Conservation (phyloP, 2,888 invertebrate species). For the Sarcophaga caerulescens region DNA sequence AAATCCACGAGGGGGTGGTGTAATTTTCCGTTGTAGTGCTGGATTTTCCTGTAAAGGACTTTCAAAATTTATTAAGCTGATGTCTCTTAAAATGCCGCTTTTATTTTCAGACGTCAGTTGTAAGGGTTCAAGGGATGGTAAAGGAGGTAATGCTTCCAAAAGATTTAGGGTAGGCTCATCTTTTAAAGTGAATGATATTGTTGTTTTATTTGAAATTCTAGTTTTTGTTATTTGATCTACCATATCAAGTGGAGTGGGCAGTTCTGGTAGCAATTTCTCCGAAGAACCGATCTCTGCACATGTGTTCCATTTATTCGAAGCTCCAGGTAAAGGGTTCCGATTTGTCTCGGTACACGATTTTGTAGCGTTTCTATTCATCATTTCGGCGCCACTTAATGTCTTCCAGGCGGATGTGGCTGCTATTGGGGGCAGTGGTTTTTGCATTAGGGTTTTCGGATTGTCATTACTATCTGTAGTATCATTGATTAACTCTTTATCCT, state of each 20-base stretch:
- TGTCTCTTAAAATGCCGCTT: constrained; percentile 64
- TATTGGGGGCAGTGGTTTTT: constrained; percentile 17
- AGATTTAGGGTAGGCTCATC: constrained; percentile 72
- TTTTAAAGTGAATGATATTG: constrained; percentile 68
- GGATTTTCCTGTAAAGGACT: constrained; percentile 77
- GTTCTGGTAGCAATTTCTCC: constrained; percentile 61
- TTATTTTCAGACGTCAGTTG: constrained; percentile 64
- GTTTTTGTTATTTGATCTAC: constrained; percentile 11
- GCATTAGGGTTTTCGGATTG: background rate
- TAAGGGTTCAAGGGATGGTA: constrained; percentile 75
- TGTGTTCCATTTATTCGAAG: constrained; percentile 25
- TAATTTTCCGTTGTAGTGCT: constrained; percentile 71
- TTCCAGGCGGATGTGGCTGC: constrained; percentile 69
- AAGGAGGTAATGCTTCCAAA: constrained; percentile 73
- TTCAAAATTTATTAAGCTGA: constrained; percentile 80
- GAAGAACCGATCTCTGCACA: background rate
- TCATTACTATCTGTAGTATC: background rate
- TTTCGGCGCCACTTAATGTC: constrained; percentile 68
- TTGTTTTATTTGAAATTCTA: constrained; percentile 27
- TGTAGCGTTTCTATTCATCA: constrained; percentile 65
- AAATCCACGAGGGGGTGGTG: constrained; percentile 74
- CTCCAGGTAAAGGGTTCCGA: constrained; percentile 28
- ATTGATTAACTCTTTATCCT: background rate
- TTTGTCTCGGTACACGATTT: constrained; percentile 38
- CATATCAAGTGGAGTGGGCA: constrained; percentile 56